Conservation (phyloP, 2,888 invertebrate species). For the Sminthurides aquaticus region DNA sequence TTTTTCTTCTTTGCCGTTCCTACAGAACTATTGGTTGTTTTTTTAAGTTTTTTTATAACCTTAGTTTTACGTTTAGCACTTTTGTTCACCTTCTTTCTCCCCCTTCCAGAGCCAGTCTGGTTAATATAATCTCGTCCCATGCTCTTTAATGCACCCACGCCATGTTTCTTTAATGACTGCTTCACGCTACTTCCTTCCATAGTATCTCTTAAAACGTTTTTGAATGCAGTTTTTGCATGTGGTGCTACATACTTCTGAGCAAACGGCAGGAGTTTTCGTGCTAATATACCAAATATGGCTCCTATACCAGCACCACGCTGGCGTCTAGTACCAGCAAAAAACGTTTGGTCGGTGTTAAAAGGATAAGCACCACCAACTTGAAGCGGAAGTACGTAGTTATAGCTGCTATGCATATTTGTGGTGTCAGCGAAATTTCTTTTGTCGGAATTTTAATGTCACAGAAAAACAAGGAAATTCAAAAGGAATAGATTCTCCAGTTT, state of each 20-base stretch:
- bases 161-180: background rate
- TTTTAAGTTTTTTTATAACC: no score
- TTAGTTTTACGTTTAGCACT: no score
- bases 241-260: conserved; percentile 5
- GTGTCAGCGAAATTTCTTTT: background rate
- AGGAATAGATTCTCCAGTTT: conserved; percentile 11
- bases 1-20: no score
- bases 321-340: conserved; percentile 3
- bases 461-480: conserved; percentile 14
- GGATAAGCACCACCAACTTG: background rate
- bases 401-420: background rate
- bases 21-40: no score
- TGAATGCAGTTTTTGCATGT: background rate
- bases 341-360: background rate
- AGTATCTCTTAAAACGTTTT: conserved; percentile 3
- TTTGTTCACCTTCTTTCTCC: background rate
- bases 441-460: conserved; percentile 13
- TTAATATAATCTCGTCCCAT: conserved; percentile 5
- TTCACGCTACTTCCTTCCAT: background rate
- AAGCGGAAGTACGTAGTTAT: background rate
- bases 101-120: conserved; percentile 12
- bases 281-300: conserved; percentile 12
- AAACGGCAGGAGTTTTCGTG: conserved; percentile 12
- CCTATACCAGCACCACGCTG: conserved; percentile 18
- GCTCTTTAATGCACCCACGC: conserved; percentile 8